A percentile compares a stretch with the other conserved stretches of the same genome.
These are phyloP conservation scores for Ridgeia piscesae DNA, from an alignment of 1,140 invertebrate genomes.

Conservation along the genomic window DNA sequence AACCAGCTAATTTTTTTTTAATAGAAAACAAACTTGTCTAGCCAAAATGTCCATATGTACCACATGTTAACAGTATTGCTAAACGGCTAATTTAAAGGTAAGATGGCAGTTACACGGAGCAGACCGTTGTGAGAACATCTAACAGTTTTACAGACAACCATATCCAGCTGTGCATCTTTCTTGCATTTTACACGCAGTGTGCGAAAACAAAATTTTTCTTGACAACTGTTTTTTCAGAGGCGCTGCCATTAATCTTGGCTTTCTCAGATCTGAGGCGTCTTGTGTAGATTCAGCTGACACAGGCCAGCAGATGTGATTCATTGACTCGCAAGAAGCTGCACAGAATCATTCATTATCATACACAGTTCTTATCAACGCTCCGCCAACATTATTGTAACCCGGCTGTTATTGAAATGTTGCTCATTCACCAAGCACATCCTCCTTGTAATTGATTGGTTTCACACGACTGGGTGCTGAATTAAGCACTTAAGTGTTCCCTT, in stretches of 20 bases:
- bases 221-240: neutral
- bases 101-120: neutral
- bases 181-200: neutral
- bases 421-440: neutral
- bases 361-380: neutral
- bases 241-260: neutral
- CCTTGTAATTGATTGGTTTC: neutral
- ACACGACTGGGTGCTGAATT: neutral
- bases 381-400: neutral
- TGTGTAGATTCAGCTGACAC: neutral
- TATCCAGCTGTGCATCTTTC: neutral
- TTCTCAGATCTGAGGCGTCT: neutral
- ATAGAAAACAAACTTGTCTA: neutral
- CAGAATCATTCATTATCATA: neutral
- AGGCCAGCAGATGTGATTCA: neutral
- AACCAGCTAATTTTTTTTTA: neutral
- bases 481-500: neutral
- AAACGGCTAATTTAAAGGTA: neutral
- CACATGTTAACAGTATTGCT: neutral
- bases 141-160: neutral
- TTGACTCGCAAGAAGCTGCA: neutral
- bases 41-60: neutral
- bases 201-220: slow-evolving; percentile 6
- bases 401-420: neutral
- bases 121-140: neutral